Conservation (phyloP, 2,888 invertebrate species). For the Rhimphoctona megacephalus region DNA sequence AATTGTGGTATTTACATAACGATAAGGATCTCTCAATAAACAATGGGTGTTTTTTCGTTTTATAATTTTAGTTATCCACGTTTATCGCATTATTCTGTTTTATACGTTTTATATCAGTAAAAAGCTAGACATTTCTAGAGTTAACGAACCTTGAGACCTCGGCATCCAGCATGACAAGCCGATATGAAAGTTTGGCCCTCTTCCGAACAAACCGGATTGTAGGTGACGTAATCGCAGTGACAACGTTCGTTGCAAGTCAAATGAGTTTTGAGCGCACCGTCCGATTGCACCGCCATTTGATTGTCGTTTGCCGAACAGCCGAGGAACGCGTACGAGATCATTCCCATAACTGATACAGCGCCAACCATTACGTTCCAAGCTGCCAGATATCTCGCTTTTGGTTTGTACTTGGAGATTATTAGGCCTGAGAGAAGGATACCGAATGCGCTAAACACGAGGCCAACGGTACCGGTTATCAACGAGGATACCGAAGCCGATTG, state of each 20-base stretch:
- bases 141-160: slow-evolving; percentile 79
- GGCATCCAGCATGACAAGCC: slow-evolving; percentile 93
- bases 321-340: slow-evolving; percentile 88
- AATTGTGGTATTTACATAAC: slow-evolving; percentile 4
- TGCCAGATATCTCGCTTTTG: slow-evolving; percentile 88
- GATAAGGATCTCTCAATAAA: slow-evolving; percentile 26
- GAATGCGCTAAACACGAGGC: slow-evolving; percentile 89
- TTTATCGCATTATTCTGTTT: neutral
- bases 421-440: slow-evolving; percentile 90
- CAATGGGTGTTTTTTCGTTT: slow-evolving; percentile 5
- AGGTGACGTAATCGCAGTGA: slow-evolving; percentile 90
- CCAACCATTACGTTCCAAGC: slow-evolving; percentile 90
- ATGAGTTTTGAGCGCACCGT: slow-evolving; percentile 84
- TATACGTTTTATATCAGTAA: neutral
- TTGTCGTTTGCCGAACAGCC: slow-evolving; percentile 89
- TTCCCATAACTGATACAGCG: slow-evolving; percentile 87
- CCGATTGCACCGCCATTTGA: slow-evolving; percentile 84
- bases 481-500: slow-evolving; percentile 92
- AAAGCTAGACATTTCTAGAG: neutral
- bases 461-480: slow-evolving; percentile 90
- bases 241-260: slow-evolving; percentile 88
- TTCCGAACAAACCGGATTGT: slow-evolving; percentile 90
- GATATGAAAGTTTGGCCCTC: slow-evolving; percentile 90
- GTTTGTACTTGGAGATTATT: slow-evolving; percentile 89
- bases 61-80: neutral